Percentiles rank a stretch among this genome's conserved stretches.
These are phyloP conservation scores for Tokudaia muenninki DNA, from an alignment of 2,797 vertebrate species.

Conservation along the genomic window DNA sequence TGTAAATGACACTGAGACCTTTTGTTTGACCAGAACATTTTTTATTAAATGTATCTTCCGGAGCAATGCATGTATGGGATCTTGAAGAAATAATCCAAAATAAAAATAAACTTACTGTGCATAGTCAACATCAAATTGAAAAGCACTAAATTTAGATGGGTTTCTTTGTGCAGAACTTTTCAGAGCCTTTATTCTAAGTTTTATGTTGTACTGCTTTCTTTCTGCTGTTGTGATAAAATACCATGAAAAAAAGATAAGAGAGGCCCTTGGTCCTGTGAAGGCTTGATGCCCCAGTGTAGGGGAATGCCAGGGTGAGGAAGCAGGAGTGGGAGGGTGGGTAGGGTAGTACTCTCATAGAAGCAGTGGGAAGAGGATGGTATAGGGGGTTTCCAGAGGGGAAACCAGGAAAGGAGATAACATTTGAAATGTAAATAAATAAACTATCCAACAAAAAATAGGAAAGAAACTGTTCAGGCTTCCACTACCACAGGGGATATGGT, in stretches of 20 bases:
- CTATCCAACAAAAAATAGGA: background rate
- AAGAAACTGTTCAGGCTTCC: background rate
- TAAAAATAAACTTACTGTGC: background rate
- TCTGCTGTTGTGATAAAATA: background rate
- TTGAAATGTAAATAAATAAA: no score
- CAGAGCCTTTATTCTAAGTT: constrained; percentile 33
- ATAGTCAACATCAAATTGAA: background rate
- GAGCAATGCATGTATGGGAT: background rate
- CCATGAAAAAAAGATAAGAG: background rate
- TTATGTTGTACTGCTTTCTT: background rate
- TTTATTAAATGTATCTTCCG: constrained; percentile 5
- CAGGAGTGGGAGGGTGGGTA: no score
- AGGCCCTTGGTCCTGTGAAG: no score
- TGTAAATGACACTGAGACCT: background rate
- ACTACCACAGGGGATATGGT: background rate
- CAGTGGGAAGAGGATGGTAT: no score
- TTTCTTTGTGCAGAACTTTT: constrained; percentile 39
- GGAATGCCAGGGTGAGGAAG: no score
- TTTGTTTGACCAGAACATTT: background rate
- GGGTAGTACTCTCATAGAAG: no score
- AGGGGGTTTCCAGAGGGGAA: no score
- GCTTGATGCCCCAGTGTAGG: no score
- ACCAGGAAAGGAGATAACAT: no score
- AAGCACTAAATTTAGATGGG: background rate
- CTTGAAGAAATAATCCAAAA: background rate